phyloP scores from a whole-genome alignment of 1,140 invertebrate genomes.

The Macrosteles quadrilineatus region DNA sequence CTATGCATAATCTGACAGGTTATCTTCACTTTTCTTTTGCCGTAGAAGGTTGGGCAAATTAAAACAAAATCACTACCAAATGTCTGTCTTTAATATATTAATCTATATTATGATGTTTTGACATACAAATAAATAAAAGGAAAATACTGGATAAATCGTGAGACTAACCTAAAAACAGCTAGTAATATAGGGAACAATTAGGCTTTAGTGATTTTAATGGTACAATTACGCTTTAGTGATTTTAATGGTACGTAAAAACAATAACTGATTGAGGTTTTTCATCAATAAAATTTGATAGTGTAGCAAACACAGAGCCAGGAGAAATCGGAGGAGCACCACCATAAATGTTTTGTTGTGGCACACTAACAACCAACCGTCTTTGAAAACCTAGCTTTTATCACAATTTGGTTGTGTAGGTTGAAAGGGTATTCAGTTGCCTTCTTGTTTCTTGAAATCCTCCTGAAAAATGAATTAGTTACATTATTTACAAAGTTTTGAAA shows the following conservation, averaged over 20 bases:
- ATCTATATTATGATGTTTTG: slow-evolving; percentile 8
- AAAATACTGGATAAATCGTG: slow-evolving; percentile 2
- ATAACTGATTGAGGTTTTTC: neutral
- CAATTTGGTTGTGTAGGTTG: neutral
- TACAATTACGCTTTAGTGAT: neutral
- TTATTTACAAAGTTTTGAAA: no score
- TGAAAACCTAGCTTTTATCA: neutral
- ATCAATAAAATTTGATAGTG: no score
- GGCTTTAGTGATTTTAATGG: neutral
- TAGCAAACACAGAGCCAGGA: neutral
- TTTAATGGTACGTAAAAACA: neutral
- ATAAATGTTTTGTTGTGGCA: neutral
- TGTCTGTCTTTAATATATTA: slow-evolving; percentile 11
- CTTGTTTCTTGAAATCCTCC: neutral
- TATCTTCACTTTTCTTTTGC: no score
- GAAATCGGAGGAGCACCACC: neutral
- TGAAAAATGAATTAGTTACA: neutral
- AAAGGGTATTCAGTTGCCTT: neutral
- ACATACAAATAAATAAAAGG: slow-evolving; percentile 9
- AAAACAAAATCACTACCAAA: neutral
- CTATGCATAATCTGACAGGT: no score
- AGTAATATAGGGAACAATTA: neutral
- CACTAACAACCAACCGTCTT: neutral
- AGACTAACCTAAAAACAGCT: slow-evolving; percentile 2
- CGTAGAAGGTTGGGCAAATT: neutral